Evolutionary conservation across 1,140 invertebrate species (phyloP).

Genomic region (Psilanteris sp.): DNA sequence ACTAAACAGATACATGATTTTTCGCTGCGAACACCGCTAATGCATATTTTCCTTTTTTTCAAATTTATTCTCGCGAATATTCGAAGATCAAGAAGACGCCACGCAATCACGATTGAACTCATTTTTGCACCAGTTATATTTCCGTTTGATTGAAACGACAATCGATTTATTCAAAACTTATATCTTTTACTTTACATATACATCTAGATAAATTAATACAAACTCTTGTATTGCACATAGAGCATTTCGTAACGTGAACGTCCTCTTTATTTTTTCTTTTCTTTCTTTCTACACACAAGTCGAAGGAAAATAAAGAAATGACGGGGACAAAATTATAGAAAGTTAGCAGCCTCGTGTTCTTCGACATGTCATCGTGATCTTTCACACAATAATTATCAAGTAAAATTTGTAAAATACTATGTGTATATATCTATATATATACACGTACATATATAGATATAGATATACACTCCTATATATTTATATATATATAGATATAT

Average conservation of each 20-base stretch:
- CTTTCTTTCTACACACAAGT: too few species aligned
- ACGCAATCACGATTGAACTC: constrained; percentile 18
- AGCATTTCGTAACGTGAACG: constrained; percentile 17
- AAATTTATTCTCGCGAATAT: constrained; percentile 63
- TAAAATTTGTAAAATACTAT: constrained; percentile 81
- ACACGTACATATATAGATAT: too few species aligned
- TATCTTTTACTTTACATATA: constrained; percentile 7
- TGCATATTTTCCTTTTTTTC: constrained; percentile 43
- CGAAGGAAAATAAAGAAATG: background rate
- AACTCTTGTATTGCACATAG: constrained; percentile 52
- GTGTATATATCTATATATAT: too few species aligned
- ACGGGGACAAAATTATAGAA: background rate
- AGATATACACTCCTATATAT: too few species aligned
- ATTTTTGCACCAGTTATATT: constrained; percentile 24
- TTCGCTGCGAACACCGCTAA: constrained; percentile 62
- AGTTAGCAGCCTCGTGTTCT: constrained; percentile 73
- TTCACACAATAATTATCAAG: constrained; percentile 72
- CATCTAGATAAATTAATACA: constrained; percentile 17
- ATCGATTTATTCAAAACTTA: constrained; percentile 19
- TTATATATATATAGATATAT: too few species aligned
- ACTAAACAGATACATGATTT: constrained; percentile 78
- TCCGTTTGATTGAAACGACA: constrained; percentile 10
- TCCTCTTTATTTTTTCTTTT: too few species aligned
- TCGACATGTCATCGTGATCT: constrained; percentile 64
- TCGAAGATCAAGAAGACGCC: constrained; percentile 77